Percentiles rank a stretch among this genome's conserved stretches.
phyloP scores from a whole-genome alignment of 2,113 vertebrate species.

The Anarhynchus alexandrinus region DNA sequence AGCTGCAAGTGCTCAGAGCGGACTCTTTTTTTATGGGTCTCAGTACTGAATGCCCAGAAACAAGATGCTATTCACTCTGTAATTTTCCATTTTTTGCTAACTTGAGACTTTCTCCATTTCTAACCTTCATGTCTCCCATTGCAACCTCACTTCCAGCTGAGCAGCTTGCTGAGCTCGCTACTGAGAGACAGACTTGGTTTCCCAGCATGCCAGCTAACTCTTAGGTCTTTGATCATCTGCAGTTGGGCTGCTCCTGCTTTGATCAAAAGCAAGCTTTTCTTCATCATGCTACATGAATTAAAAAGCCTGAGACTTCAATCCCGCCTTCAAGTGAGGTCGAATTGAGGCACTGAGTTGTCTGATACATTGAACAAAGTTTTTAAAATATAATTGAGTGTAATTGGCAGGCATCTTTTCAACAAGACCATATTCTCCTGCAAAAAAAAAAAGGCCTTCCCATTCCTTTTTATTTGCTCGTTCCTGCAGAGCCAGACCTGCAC shows the following conservation, averaged over 20 bases:
- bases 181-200: neutral
- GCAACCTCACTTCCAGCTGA: neutral
- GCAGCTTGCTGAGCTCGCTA: neutral
- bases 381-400: neutral
- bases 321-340: neutral
- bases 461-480: rapidly evolving
- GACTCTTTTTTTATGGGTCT: neutral
- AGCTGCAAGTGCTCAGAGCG: neutral
- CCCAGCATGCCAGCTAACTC: neutral
- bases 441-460: neutral
- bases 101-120: neutral
- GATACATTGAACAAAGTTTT: neutral
- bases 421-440: neutral
- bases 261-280: slow-evolving; percentile 4
- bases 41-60: neutral
- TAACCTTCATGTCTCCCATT: neutral
- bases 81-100: neutral
- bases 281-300: neutral
- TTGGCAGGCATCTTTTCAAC: neutral
- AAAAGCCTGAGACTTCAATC: neutral
- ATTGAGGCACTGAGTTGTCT: neutral
- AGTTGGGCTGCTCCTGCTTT: neutral
- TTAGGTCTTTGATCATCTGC: slow-evolving; percentile 1
- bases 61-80: neutral
- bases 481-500: neutral